These are phyloP conservation scores for Drosophila koepferae DNA, from an alignment of 2,888 invertebrate genomes.

Conservation along the genomic window DNA sequence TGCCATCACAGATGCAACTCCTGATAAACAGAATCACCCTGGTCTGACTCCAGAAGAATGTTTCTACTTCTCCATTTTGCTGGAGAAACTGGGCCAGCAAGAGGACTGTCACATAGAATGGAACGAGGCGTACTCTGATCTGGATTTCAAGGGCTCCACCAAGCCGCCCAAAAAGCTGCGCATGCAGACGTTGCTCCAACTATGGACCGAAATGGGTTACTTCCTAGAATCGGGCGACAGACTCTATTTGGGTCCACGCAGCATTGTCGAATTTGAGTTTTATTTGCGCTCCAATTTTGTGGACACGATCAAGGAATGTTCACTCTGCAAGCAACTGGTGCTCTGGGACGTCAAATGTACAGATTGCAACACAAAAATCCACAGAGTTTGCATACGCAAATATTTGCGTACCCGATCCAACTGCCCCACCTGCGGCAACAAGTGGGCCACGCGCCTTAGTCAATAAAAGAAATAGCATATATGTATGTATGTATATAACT, in stretches of 20 bases:
- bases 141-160: constrained; percentile 8
- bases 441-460: constrained; percentile 58
- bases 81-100: constrained; percentile 50
- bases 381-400: constrained; percentile 59
- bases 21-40: constrained; percentile 52
- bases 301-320: constrained; percentile 56
- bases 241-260: constrained; percentile 64
- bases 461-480: constrained; percentile 2
- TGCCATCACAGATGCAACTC: constrained; percentile 57
- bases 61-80: constrained; percentile 54
- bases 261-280: constrained; percentile 62
- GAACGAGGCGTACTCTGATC: constrained; percentile 53
- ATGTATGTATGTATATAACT: no score
- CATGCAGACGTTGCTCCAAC: constrained; percentile 53
- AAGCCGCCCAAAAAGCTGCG: constrained; percentile 50
- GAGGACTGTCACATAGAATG: constrained; percentile 53
- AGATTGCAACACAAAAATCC: constrained; percentile 51
- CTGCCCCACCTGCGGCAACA: constrained; percentile 54
- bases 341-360: constrained; percentile 64
- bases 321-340: constrained; percentile 59
- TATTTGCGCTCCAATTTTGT: constrained; percentile 52
- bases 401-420: constrained; percentile 63
- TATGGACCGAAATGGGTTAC: constrained; percentile 66
- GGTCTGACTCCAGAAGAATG: constrained; percentile 57
- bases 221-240: constrained; percentile 43